Conservation (phyloP, 92 coral and sea anemone genomes). For the Montipora capitata region DNA sequence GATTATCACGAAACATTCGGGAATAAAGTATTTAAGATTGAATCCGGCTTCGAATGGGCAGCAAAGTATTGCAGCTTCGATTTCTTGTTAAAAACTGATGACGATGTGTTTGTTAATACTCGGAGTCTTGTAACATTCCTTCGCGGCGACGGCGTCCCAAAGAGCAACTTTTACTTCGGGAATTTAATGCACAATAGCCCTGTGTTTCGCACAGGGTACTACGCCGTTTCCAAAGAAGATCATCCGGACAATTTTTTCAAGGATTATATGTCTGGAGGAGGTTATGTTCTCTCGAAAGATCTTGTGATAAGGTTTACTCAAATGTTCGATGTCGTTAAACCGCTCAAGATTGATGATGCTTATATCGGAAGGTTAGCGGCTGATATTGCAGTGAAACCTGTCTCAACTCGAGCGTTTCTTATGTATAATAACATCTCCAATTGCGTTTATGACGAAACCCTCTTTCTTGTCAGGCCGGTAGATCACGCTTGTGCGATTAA, state of each 20-base stretch:
- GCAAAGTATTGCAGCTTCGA: slow-evolving; percentile 50
- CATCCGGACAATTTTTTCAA: slow-evolving; percentile 42
- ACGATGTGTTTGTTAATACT: slow-evolving; percentile 50
- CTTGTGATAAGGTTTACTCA: slow-evolving; percentile 38
- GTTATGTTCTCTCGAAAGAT: slow-evolving; percentile 61
- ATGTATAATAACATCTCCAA: slow-evolving; percentile 19
- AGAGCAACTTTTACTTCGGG: slow-evolving; percentile 43
- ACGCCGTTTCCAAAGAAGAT: slow-evolving; percentile 48
- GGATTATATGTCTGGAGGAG: slow-evolving; percentile 66
- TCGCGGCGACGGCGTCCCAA: slow-evolving; percentile 30
- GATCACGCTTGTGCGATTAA: slow-evolving; percentile 22
- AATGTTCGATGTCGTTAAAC: slow-evolving; percentile 50
- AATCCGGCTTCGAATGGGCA: slow-evolving; percentile 67
- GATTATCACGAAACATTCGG: slow-evolving; percentile 40
- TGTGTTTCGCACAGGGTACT: slow-evolving; percentile 44
- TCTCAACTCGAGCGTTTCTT: slow-evolving; percentile 28
- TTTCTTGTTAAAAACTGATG: slow-evolving; percentile 57
- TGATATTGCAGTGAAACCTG: slow-evolving; percentile 41
- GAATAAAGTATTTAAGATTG: slow-evolving; percentile 53
- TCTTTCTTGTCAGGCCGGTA: slow-evolving; percentile 29
- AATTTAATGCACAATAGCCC: slow-evolving; percentile 58
- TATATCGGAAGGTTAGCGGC: slow-evolving; percentile 50
- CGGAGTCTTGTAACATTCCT: slow-evolving; percentile 55
- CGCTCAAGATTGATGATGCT: slow-evolving; percentile 54
- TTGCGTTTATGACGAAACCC: background rate